Evolutionary conservation across 1,140 invertebrate species (phyloP), one percentile per base, ranked within the genome.

Genomic region (Lepidurus packardi): DNA sequence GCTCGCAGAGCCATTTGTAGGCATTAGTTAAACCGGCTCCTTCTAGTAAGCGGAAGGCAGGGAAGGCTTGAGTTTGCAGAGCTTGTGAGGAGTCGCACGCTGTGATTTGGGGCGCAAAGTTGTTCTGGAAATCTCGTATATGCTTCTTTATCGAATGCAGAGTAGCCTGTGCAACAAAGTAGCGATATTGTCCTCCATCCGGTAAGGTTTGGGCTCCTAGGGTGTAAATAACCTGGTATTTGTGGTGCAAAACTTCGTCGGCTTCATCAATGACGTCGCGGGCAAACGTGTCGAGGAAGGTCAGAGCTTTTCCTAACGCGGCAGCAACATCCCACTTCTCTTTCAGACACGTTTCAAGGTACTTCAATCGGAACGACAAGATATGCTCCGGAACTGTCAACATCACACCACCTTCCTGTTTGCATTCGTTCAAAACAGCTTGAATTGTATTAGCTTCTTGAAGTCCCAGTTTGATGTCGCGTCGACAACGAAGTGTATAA

Each of bases 221-320:
- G 6, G 81, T 80, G 44, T 81, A 81, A 13, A 81, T 79, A 1
- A 81, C 24, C 43, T 81, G 81, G 53, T 81, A 81, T 25, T 81
- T 81, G 42, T 81, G 79, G 11, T 76, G 78, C 1, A 81, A 74
- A 65, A 81, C 79, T 73, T 81, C 81, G 21, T 81, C 81, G 13
- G 77, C 77, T 45, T 81, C 81, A 43, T 81, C 81, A 7, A 81
- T 45, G 47, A 81, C 74, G 53, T 81, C 81, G 13, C 80, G 43
- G 0, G 73, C 45, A 73, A 80, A 45, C 1, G 10, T 21, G 13
- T 78, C 73, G 5, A 81, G n/a, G 76, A 76, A 80, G 16, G 77
- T 16, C 7, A 80, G 76, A 0, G 80, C 41, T 7, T 6, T 41
- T 9, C 47, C 73, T 21, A 81, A 41, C 9, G 7, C 43, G 13